Percentiles rank a stretch among this genome's conserved stretches.
phyloP scores from a whole-genome alignment of 92 coral and sea anemone species.

The Phenganax subtilis region DNA sequence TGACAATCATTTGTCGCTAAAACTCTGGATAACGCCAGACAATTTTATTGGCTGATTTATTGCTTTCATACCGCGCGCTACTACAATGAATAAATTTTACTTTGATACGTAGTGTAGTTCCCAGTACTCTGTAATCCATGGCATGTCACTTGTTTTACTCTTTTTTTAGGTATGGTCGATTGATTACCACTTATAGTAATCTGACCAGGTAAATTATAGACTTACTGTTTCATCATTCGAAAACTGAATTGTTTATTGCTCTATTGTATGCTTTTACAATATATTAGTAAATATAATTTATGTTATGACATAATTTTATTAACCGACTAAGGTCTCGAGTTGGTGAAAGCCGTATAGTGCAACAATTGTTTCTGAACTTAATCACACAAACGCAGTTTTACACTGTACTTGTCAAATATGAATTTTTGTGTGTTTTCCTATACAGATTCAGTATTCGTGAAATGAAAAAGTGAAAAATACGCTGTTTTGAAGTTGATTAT shows the following conservation, averaged over 20 bases:
- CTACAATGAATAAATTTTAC: too few relatives aligned
- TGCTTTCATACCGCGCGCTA: too few relatives aligned
- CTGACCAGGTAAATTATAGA: neutral
- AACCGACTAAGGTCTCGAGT: too few relatives aligned
- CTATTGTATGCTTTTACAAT: neutral
- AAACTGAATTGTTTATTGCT: neutral
- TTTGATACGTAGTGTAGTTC: too few relatives aligned
- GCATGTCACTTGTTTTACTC: neutral
- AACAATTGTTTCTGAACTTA: too few relatives aligned
- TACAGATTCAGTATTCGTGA: neutral
- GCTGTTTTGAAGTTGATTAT: neutral
- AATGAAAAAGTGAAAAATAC: neutral
- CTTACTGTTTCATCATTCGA: neutral
- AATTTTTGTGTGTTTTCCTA: neutral
- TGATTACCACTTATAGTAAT: neutral
- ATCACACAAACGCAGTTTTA: too few relatives aligned
- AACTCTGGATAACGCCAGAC: too few relatives aligned
- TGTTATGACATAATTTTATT: neutral
- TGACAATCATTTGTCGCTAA: too few relatives aligned
- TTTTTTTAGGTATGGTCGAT: neutral
- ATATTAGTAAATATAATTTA: neutral
- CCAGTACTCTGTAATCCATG: neutral
- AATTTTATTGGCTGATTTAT: too few relatives aligned
- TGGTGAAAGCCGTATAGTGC: neutral
- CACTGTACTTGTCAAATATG: too few relatives aligned